Percentiles rank a stretch among this genome's conserved stretches.
Conservation (phyloP, 2,113 vertebrate genomes). For the Epinephelus fuscoguttatus region DNA sequence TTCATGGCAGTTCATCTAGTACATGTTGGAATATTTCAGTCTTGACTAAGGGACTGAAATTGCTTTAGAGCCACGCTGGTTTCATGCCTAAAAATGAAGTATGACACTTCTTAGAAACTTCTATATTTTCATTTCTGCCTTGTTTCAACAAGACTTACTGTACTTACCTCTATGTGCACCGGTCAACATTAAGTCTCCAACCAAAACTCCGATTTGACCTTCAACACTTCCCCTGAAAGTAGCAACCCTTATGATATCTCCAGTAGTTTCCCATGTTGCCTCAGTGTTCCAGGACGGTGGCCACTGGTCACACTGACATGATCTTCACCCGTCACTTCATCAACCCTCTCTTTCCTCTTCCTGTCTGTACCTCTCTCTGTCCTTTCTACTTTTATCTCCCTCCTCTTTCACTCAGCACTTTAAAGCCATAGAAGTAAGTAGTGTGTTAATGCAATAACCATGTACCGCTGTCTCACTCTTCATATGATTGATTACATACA, state of each 20-base stretch:
- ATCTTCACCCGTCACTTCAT: constrained; percentile 66
- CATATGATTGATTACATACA: constrained; percentile 70
- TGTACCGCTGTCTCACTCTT: constrained; percentile 64
- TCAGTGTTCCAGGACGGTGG: constrained; percentile 48
- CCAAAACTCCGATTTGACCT: constrained; percentile 12
- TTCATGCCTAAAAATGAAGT: not conserved
- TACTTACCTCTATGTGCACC: not conserved
- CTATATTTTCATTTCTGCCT: no score
- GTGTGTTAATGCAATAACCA: constrained; percentile 74
- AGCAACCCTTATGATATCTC: constrained; percentile 48
- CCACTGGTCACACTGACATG: constrained; percentile 35
- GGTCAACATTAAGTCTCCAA: not conserved
- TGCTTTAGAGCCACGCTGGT: not conserved
- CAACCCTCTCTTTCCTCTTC: constrained; percentile 42
- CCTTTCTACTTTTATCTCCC: constrained; percentile 60
- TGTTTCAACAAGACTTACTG: not conserved
- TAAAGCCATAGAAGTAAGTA: constrained; percentile 56
- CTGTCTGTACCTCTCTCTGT: constrained; percentile 42
- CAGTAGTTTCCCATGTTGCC: constrained; percentile 47
- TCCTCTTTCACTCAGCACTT: constrained; percentile 46
- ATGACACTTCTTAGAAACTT: not conserved
- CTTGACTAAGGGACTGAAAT: not conserved
- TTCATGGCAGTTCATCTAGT: not conserved
- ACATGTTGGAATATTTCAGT: not conserved
- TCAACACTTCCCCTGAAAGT: constrained; percentile 30